phyloP scores from a whole-genome alignment of 2,113 vertebrate genomes.

The Amphiprion ocellaris region DNA sequence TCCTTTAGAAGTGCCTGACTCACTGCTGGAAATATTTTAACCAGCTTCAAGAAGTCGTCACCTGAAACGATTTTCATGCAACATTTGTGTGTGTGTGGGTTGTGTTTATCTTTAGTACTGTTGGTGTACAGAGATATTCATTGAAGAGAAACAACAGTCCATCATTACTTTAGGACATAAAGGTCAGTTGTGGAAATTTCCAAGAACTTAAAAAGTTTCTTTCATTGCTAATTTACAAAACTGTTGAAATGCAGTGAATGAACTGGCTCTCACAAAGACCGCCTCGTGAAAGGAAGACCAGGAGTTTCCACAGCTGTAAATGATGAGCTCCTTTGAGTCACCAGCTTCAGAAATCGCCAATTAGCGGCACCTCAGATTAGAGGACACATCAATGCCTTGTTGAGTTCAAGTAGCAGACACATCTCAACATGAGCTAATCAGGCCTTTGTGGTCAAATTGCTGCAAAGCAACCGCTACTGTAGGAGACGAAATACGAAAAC shows the following conservation, averaged over 20 bases:
- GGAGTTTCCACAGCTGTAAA: constrained; percentile 6
- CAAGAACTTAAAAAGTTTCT: neutral
- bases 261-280: neutral
- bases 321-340: constrained; percentile 18
- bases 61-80: too few species aligned
- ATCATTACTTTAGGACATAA: too few species aligned
- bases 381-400: constrained; percentile 7
- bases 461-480: neutral
- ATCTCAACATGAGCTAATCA: constrained; percentile 30
- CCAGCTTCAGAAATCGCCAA: constrained; percentile 8
- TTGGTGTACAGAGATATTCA: too few species aligned
- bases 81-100: too few species aligned
- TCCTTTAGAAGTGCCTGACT: too few species aligned
- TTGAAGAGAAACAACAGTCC: neutral
- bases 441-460: neutral
- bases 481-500: neutral
- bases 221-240: neutral
- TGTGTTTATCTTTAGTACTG: too few species aligned
- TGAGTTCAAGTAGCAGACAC: constrained; percentile 5
- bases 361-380: constrained; percentile 20
- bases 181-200: neutral
- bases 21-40: too few species aligned
- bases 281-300: neutral
- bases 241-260: neutral
- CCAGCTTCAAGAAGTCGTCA: too few species aligned